Evolutionary conservation across 2,797 vertebrate genomes (phyloP), one percentile per base, ranked within the genome.

Genomic region (Valencia hispanica): DNA sequence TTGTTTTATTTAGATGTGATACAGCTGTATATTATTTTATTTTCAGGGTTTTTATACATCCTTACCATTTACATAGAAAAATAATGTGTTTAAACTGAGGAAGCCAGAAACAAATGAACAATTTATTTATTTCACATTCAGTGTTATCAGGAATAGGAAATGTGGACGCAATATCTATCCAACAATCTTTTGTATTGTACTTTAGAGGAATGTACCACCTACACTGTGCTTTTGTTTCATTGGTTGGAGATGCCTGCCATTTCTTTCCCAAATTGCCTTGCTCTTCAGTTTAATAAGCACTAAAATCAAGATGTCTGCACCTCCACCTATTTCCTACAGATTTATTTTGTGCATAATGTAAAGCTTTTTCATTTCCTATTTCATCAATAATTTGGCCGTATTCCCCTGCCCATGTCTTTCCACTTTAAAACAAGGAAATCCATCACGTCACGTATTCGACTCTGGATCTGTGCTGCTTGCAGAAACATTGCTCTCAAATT

Each of bases 341-440:
- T 68, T 61, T 70, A 72, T 45, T 39, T 63, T 6, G 20, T n/a
- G 1, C 3, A 0, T 70, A 76, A 84, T 68, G 72, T 79, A 79
- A 68, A 25, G 68, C 69, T 73, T 75, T 88, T 80, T 87, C 73
- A 87, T 86, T 91, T 89, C 68, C 82, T 74, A 61, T 84, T 83
- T 89, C 88, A 92, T 93, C 85, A 85, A 90, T 90, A 87, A 93
- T 92, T 92, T 82, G 89, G 71, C 10, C 80, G 10, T 53, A 25
- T 53, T n/a, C n/a, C 50, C 50, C 51, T 1, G 51, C 51, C n/a
- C 51, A 36, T 22, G 22, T 79, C 55, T 20, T 48, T 70, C 14
- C 14, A 14, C 27, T 55, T 84, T 17, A 74, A 34, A 48, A 72
- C 3, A 1, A 75, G 61, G 27, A 12, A 50, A 25, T 14, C 20